Evolutionary conservation across 2,113 vertebrate genomes (phyloP), one percentile per base, ranked within the genome.

Genomic region (Hiodon alosoides): DNA sequence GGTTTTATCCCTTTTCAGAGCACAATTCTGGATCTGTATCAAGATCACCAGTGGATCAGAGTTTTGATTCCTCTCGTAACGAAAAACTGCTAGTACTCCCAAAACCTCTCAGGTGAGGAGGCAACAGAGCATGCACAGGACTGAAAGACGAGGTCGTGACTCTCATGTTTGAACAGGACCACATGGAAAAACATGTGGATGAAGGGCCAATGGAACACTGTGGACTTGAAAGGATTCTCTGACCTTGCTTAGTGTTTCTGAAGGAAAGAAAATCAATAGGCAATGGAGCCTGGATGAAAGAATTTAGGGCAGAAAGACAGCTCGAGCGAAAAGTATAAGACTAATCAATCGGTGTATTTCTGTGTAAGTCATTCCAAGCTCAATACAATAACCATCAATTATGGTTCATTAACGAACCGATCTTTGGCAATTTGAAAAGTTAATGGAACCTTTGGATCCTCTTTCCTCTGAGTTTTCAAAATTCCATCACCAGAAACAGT

Each of bases 241-340:
- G 86, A 88, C 87, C 86, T 88, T 86, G 81, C 53, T 47, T n/a
- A 76, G 82, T 74, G 50, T 81, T 87, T 80, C 77, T 83, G 78
- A 84, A 59, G 74, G 77, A 81, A 83, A 76, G 80, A 83, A 77
- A 89, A 90, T 89, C 88, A 83, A 90, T 90, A 85, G 77, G 81
- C 82, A 87, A 86, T 85, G 85, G 83, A 87, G 82, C 83, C 77
- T 64, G 70, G 74, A 77, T 82, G 82, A 82, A 84, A 85, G 84
- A 82, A 83, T 84, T 73, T 70, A 81, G 80, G 79, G 74, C 79
- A 78, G 54, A 60, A 78, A 55, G 65, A 81, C 70, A 54, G 75
- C 52, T 47, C 57, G 78, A 51, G 61, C 46, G 10, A 17, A 9
- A 83, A 77, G 64, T 66, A 47, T 3, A 68, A 71, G 75, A 86